These are phyloP conservation scores for Myocastor coypus DNA, from an alignment of 2,113 vertebrate genomes.

Conservation along the genomic window DNA sequence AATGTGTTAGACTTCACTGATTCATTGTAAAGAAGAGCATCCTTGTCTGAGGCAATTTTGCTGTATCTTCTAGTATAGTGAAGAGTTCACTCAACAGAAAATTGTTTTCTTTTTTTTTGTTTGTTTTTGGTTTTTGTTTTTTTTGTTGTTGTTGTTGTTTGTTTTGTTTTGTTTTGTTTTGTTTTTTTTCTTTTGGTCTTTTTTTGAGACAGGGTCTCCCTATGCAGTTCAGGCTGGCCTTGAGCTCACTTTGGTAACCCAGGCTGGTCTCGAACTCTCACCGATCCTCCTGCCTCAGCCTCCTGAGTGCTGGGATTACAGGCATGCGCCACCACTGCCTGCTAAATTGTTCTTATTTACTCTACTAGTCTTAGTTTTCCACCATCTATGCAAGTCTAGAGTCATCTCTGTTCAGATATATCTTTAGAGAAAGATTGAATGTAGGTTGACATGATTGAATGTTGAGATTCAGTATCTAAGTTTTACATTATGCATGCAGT, in stretches of 20 bases:
- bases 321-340: no score
- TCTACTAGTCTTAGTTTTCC: not conserved
- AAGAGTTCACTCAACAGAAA: not conserved
- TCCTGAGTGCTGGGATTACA: no score
- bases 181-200: no score
- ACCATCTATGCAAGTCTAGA: not conserved
- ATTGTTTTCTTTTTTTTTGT: no score
- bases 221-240: no score
- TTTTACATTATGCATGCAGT: conserved; percentile 26
- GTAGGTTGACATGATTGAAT: not conserved
- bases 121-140: no score
- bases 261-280: no score
- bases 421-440: conserved; percentile 42
- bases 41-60: not conserved
- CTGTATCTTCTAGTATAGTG: not conserved
- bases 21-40: not conserved
- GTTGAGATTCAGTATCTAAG: not conserved
- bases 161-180: no score
- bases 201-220: no score
- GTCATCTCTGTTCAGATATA: not conserved
- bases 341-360: not conserved
- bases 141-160: no score
- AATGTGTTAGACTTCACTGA: not conserved
- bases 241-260: no score
- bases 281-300: no score